Percentiles rank a stretch among this genome's conserved stretches.
Evolutionary conservation across 2,797 vertebrate genomes (phyloP).

Genomic region (Gorsachius magnificus): DNA sequence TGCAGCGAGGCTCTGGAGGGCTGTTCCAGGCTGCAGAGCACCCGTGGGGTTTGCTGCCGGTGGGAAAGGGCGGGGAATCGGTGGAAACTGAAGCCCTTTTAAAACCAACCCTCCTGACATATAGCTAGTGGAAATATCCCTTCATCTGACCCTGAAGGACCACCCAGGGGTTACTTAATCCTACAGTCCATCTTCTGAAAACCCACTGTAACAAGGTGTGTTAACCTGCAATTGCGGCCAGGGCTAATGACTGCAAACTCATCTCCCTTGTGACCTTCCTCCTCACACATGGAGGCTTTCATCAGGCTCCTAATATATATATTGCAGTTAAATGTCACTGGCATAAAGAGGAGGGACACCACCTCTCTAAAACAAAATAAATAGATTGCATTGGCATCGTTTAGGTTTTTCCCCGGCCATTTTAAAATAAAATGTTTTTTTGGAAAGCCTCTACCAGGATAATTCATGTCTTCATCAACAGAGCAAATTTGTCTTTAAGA

Average conservation of each 20-base stretch:
- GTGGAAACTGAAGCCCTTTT: not conserved
- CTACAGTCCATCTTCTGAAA: not conserved
- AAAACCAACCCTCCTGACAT: not conserved
- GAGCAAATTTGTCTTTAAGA: constrained; percentile 63
- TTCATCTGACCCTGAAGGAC: not conserved
- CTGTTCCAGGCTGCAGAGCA: too few relatives aligned
- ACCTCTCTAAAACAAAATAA: constrained; percentile 47
- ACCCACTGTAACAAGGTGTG: constrained; percentile 21
- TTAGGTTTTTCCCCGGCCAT: constrained; percentile 41
- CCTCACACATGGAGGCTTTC: constrained; percentile 47
- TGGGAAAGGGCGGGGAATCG: not conserved
- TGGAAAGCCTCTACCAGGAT: constrained; percentile 45
- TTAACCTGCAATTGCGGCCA: not conserved
- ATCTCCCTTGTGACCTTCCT: constrained; percentile 31
- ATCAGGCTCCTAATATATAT: constrained; percentile 2
- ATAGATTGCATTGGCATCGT: not conserved
- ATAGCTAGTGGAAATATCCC: not conserved
- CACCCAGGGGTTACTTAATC: constrained; percentile 15
- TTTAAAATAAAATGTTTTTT: constrained; percentile 62
- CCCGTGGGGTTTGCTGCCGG: too few relatives aligned
- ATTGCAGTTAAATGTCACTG: constrained; percentile 25
- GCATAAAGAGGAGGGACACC: constrained; percentile 32
- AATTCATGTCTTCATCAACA: constrained; percentile 60
- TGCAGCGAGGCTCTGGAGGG: too few relatives aligned
- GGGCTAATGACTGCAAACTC: constrained; percentile 12